Base-by-base conservation (phyloP, 2,888 invertebrate genomes). In the Calameuta pallipes region DNA sequence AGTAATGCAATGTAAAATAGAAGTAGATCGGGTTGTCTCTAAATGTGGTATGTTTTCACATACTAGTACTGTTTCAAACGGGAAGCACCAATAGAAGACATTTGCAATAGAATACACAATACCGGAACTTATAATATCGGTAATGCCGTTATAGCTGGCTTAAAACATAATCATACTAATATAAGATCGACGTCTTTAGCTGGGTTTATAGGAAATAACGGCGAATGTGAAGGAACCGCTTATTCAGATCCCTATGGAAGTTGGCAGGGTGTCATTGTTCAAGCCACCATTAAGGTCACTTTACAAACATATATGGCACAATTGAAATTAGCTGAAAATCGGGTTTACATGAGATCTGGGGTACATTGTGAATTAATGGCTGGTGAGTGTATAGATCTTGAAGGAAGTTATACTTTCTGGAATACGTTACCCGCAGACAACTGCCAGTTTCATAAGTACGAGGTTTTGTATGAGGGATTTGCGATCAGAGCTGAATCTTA, bases 231-330 rank as follows among this genome's bases (percentile, higher is more conserved):
- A 9, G 76, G 77, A 13, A 74, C n/a, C 12, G 34, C 33, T 0
- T 77, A 37, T n/a, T 79, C 76, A 1, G 79, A 80, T 36, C 41
- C n/a, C 0, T 79, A 81, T 23, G 79, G 79, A 33, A 70, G 77
- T 13, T 79, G 79, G 76, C 23, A 37, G 3, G 23, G 69, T 4
- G 76, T 83, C 0, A 76, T 80, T 0, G 80, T 74, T 11, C 31
- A 76, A 3, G 82, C 77, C 13, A 31, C n/a, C 30, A 69, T 81
- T 6, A 76, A 56, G 0, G 77, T 80, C 1, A 78, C 73, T 0
- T 11, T 82, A 15, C 56, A 30, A 34, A 76, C 70, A 0, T 76
- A 79, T 36, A 1, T 6, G 3, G 79, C 80, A 11, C 13, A 76
- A n/a, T 68, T 78, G 9, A 76, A 82, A 15, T 13, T 80, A 13